Percentiles rank a stretch among this genome's conserved stretches.
These are phyloP conservation scores for Pyrrhia umbra DNA, from an alignment of 2,888 invertebrate genomes.

Conservation along the genomic window DNA sequence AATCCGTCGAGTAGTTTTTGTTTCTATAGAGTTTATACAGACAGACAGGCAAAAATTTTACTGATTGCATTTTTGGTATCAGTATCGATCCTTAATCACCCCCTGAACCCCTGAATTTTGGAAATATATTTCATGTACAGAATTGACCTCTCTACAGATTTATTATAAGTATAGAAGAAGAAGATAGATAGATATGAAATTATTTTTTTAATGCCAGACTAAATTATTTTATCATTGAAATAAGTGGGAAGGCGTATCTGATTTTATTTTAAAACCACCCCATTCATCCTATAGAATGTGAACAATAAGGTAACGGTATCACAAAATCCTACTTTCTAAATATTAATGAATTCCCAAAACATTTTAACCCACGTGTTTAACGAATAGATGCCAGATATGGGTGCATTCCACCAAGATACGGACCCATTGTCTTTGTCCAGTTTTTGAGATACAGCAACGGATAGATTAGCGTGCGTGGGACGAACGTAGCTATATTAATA, in stretches of 20 bases:
- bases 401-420: constrained; percentile 74
- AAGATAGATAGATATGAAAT: no score
- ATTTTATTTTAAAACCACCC: constrained; percentile 12
- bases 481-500: constrained; percentile 68
- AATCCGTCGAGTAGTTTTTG: no score
- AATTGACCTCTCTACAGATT: no score
- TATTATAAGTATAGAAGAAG: no score
- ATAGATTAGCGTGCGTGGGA: constrained; percentile 74
- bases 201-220: no score
- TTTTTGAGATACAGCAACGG: constrained; percentile 61
- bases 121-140: no score
- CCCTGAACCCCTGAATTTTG: no score
- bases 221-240: no score
- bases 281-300: background rate
- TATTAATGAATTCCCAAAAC: constrained; percentile 60
- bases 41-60: no score
- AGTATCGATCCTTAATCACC: no score
- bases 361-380: constrained; percentile 62
- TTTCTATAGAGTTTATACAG: no score
- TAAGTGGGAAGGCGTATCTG: background rate
- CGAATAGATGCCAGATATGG: constrained; percentile 64
- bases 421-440: constrained; percentile 74
- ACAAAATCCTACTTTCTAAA: constrained; percentile 57
- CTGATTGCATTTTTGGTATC: no score
- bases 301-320: constrained; percentile 41